Conservation (phyloP, 2,888 invertebrate genomes). For the Endomychus coccineus region DNA sequence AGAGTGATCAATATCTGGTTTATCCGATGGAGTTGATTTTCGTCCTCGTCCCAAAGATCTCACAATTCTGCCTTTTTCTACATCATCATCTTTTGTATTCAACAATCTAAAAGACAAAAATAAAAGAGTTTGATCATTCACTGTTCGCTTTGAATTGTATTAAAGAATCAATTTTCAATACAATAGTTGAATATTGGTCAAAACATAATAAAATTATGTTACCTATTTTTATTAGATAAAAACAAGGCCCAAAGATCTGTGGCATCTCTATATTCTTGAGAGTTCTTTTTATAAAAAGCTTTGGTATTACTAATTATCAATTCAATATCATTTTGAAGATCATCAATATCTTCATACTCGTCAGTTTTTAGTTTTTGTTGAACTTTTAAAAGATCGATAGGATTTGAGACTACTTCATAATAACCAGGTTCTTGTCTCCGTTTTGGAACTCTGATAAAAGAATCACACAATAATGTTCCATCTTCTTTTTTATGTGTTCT, state of each 20-base stretch:
- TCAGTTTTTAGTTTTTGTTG: conserved; percentile 97
- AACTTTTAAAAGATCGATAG: conserved; percentile 90
- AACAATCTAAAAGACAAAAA: conserved; percentile 30
- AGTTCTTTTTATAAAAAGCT: conserved; percentile 84
- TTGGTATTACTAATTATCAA: conserved; percentile 90
- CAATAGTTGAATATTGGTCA: conserved; percentile 7
- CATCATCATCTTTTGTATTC: conserved; percentile 40
- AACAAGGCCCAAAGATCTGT: conserved; percentile 82
- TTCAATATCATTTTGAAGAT: conserved; percentile 83
- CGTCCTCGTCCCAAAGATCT: conserved; percentile 14
- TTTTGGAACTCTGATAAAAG: conserved; percentile 91
- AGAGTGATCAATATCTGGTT: conserved; percentile 48
- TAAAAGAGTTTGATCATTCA: not conserved
- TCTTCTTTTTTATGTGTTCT: conserved; percentile 88
- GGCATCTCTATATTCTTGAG: conserved; percentile 85
- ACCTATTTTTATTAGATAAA: conserved; percentile 50
- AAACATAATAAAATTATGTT: too few species aligned
- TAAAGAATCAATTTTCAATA: conserved; percentile 3
- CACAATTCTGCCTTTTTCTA: conserved; percentile 9
- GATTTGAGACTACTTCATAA: conserved; percentile 86
- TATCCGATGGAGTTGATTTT: conserved; percentile 26
- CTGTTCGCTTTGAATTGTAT: not conserved
- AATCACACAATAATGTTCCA: conserved; percentile 83
- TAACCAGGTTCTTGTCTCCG: conserved; percentile 85
- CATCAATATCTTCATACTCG: conserved; percentile 90